Conservation (phyloP, 2,888 invertebrate genomes). For the Ectropis crepuscularia region DNA sequence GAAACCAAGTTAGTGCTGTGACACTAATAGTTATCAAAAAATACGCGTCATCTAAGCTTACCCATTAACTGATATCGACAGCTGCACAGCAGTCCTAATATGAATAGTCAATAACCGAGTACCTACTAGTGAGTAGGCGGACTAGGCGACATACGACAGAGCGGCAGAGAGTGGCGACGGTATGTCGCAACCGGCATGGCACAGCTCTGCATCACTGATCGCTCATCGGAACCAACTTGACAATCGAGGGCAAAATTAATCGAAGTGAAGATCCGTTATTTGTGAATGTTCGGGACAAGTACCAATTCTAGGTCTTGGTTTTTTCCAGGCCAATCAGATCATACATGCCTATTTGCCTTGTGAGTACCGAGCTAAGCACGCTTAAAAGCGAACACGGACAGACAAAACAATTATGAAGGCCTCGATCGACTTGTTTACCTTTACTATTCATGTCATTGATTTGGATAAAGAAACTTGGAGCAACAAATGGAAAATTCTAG, state of each 20-base stretch:
- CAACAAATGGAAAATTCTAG: slow-evolving; percentile 17
- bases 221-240: slow-evolving; percentile 47
- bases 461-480: slow-evolving; percentile 30
- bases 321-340: slow-evolving; percentile 58
- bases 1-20: too few relatives aligned
- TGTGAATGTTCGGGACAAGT: slow-evolving; percentile 48
- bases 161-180: slow-evolving; percentile 9
- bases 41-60: too few relatives aligned
- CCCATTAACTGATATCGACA: background rate
- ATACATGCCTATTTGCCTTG: slow-evolving; percentile 2
- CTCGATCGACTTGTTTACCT: slow-evolving; percentile 47
- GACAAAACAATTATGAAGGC: slow-evolving; percentile 48
- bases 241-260: slow-evolving; percentile 63
- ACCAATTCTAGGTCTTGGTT: slow-evolving; percentile 56
- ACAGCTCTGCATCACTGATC: slow-evolving; percentile 29
- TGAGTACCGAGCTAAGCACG: slow-evolving; percentile 15
- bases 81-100: slow-evolving; percentile 4
- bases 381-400: slow-evolving; percentile 40
- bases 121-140: slow-evolving; percentile 4
- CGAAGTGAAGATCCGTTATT: slow-evolving; percentile 63
- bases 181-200: slow-evolving; percentile 29
- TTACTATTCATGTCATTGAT: slow-evolving; percentile 41
- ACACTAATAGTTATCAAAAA: too few relatives aligned
- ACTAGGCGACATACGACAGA: background rate
- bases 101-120: slow-evolving; percentile 3